Base-by-base conservation (phyloP, 2,113 vertebrate genomes). In the Seriola aureovittata region DNA sequence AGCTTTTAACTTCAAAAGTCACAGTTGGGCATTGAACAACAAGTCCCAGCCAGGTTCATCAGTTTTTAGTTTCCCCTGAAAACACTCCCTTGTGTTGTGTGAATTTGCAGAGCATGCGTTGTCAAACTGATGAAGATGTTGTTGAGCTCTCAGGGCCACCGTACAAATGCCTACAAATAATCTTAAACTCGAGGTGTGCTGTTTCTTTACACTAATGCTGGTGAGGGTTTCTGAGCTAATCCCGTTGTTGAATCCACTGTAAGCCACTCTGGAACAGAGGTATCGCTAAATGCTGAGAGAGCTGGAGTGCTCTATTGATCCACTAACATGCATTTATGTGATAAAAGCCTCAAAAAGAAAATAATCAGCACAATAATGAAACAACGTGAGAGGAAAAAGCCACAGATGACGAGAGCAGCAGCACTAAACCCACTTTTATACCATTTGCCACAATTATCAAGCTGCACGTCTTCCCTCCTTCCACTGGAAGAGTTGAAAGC, bases 281-380 rank as follows among this genome's bases (percentile, higher is more conserved):
- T 7, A 5, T 1, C 17, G 46, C 46, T 17, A 4, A 2, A 60
- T 2, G n/a, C 57, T 29, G 34, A 48, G 3, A 5, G 36, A 5
- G 5, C 59, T 65, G 69, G 32, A 74, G 25, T 36, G 19, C 7
- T 4, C 12, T 32, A 52, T 57, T 42, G 32, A 32, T 32, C 70
- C 14, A 16, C 54, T 23, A 0, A 25, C 16, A 16, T 9, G 12
- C 60, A 69, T 42, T 69, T 44, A 66, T 36, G 65, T 23, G 59
- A 71, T 75, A 68, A 90, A 85, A 83, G 72, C 86, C 36, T 75
- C 17, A 50, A 38, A 74, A n/a, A 1, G 62, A 21, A n/a, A 78
- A 88, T 73, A 59, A 70, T 50, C 67, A 59, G 23, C 34, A 1
- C 54, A 50, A 55, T 12, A 64, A 54, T 48, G 17, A 64, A 25